Conservation (phyloP, 2,888 invertebrate genomes). For the Perizoma affinitatum region DNA sequence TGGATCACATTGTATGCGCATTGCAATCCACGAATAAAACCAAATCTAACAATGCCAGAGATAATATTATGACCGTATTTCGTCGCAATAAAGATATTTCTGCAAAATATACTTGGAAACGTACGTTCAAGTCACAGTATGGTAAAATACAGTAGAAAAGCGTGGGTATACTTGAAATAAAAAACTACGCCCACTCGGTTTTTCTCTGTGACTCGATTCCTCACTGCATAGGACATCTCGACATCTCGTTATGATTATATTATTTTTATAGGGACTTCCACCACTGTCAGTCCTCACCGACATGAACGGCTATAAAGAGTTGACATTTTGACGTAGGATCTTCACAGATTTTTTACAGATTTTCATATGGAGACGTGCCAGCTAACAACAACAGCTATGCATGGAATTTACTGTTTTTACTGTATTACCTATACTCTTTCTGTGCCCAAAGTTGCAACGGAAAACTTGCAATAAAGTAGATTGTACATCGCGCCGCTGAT, state of each 20-base stretch:
- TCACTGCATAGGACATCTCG: no score
- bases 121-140: conserved; percentile 1
- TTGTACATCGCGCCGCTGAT: conserved; percentile 28
- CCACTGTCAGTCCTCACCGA: no score
- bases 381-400: no score
- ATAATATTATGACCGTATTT: conserved; percentile 10
- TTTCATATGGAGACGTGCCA: no score
- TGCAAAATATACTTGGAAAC: conserved; percentile 3
- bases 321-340: not conserved
- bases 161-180: not conserved
- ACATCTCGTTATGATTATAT: no score
- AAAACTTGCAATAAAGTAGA: conserved; percentile 27
- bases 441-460: conserved; percentile 16
- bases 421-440: not conserved
- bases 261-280: no score
- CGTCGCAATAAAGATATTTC: conserved; percentile 16
- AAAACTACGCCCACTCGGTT: no score
- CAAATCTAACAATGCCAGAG: conserved; percentile 1
- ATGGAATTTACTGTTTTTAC: not conserved
- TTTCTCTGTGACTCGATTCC: no score
- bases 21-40: conserved; percentile 4
- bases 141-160: not conserved
- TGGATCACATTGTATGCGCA: conserved; percentile 7
- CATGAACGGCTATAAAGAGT: not conserved
- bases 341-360: no score